phyloP scores from a whole-genome alignment of 2,113 vertebrate genomes.

The Phrynosoma platyrhinos region DNA sequence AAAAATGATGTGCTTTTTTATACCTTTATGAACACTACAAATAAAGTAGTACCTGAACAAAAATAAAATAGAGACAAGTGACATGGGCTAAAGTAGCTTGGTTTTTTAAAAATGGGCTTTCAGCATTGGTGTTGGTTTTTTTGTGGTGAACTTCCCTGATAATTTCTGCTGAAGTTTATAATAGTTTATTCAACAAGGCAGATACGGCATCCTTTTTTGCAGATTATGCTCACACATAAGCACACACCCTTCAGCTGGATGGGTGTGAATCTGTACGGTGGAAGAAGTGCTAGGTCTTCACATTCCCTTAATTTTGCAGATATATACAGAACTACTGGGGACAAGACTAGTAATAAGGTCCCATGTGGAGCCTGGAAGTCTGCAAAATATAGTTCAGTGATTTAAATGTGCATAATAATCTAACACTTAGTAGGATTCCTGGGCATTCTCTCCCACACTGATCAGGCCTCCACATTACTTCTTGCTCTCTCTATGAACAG shows the following conservation, averaged over 20 bases:
- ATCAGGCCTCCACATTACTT: no score
- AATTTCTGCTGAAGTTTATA: neutral
- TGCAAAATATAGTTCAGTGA: slow-evolving; percentile 5
- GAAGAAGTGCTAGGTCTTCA: slow-evolving; percentile 2
- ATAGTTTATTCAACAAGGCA: neutral
- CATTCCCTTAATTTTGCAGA: neutral
- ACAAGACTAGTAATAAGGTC: neutral
- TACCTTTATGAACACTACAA: no score
- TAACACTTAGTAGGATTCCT: neutral
- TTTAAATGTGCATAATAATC: neutral
- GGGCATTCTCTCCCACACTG: neutral
- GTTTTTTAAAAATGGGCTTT: no score
- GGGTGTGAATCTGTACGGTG: neutral
- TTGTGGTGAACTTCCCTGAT: neutral
- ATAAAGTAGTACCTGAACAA: no score
- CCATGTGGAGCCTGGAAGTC: slow-evolving; percentile 16
- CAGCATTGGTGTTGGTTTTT: neutral
- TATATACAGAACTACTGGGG: neutral
- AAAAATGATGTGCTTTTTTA: neutral
- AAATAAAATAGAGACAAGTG: neutral
- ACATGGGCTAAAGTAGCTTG: neutral
- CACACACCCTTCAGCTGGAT: neutral
- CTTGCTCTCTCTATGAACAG: neutral
- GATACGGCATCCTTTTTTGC: neutral
- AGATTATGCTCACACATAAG: neutral